Percentiles rank a stretch among this genome's conserved stretches.
These are phyloP conservation scores for Watsonalla cultraria DNA, from an alignment of 2,888 invertebrate genomes.

Conservation along the genomic window DNA sequence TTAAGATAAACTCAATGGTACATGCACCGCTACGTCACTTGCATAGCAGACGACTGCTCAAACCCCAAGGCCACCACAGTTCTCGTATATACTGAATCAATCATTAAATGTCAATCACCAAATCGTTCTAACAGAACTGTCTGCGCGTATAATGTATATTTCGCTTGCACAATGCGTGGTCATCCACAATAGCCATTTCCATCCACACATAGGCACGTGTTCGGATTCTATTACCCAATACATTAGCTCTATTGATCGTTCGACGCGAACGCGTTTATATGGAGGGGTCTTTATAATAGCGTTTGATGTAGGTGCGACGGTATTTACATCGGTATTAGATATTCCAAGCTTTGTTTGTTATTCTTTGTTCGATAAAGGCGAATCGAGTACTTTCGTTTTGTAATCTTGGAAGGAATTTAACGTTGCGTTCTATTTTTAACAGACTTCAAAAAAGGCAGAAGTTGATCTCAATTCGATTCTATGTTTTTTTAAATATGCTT, in stretches of 20 bases:
- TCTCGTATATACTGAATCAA: no score
- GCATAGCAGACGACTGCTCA: no score
- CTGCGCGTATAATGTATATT: constrained; percentile 6
- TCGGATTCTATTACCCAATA: constrained; percentile 47
- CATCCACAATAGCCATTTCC: constrained; percentile 16
- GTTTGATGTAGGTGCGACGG: constrained; percentile 10
- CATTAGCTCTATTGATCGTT: constrained; percentile 61
- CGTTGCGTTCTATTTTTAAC: no score
- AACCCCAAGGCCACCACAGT: no score
- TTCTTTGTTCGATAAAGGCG: neutral
- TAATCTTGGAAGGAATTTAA: neutral
- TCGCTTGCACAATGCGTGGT: constrained; percentile 10
- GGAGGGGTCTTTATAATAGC: constrained; percentile 30
- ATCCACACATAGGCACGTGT: constrained; percentile 16
- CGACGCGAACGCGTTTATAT: constrained; percentile 31
- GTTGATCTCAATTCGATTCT: no score
- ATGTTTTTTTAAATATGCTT: no score
- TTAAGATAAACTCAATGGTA: no score
- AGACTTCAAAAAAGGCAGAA: no score
- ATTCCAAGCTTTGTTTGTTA: constrained; percentile 2
- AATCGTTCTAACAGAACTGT: neutral
- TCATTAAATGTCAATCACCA: neutral
- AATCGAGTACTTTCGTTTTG: neutral
- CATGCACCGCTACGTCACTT: no score
- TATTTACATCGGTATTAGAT: constrained; percentile 1